Evolutionary conservation across 2,113 vertebrate genomes (phyloP).

Genomic region (Athene cunicularia): DNA sequence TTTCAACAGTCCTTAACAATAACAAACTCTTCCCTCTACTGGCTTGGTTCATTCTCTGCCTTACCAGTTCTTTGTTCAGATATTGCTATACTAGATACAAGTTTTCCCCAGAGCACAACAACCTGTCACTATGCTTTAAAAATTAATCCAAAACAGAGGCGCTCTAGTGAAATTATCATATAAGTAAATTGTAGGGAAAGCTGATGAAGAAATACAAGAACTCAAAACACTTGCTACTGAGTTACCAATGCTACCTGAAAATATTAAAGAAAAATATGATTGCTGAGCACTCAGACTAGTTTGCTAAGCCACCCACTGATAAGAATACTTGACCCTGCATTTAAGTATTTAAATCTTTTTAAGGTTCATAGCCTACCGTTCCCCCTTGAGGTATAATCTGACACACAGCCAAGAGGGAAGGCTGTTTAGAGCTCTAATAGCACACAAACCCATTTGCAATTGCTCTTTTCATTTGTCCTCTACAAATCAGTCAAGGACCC

Average conservation of each 20-base stretch:
- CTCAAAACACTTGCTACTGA: neutral
- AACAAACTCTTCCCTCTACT: neutral
- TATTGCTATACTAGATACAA: neutral
- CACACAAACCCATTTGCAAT: conserved; percentile 24
- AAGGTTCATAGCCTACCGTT: neutral
- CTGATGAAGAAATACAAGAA: neutral
- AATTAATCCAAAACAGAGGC: neutral
- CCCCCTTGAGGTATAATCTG: neutral
- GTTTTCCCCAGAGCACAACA: neutral
- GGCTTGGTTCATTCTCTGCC: neutral
- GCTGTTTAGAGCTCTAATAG: neutral
- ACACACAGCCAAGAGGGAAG: conserved; percentile 9
- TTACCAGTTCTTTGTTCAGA: neutral
- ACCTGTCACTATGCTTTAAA: neutral
- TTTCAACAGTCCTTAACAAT: neutral
- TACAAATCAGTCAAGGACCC: conserved; percentile 34
- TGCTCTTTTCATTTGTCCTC: conserved; percentile 36
- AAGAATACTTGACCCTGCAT: neutral
- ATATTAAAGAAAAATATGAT: neutral
- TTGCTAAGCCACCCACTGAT: neutral
- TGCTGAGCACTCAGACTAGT: neutral
- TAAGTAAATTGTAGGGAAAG: neutral
- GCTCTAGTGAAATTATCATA: neutral
- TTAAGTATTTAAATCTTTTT: neutral
- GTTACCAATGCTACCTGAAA: neutral